Evolutionary conservation across 2,888 invertebrate genomes (phyloP).

Genomic region (Bugulina stolonifera): DNA sequence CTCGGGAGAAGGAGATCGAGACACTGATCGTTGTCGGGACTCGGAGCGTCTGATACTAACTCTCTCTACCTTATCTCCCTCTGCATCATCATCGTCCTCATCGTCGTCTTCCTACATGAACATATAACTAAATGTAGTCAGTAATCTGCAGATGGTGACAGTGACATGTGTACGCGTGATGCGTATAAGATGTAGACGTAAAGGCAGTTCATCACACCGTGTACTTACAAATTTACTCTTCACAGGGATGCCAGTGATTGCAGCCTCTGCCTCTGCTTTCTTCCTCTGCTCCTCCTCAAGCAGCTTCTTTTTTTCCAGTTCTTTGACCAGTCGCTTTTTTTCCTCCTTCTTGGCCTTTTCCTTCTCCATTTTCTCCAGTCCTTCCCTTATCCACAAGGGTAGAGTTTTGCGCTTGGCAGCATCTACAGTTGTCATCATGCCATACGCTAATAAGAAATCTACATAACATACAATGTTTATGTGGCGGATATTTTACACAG

Average conservation of each 20-base stretch:
- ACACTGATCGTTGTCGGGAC: not conserved
- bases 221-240: constrained; percentile 61
- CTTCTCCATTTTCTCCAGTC: constrained; percentile 93
- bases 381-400: constrained; percentile 97
- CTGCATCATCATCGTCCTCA: not conserved
- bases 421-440: no score
- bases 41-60: not conserved
- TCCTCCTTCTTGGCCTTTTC: constrained; percentile 57
- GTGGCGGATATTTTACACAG: no score
- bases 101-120: constrained; percentile 13
- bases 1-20: constrained; percentile 37
- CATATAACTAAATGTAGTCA: no score
- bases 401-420: constrained; percentile 66
- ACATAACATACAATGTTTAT: no score
- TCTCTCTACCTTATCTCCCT: not conserved
- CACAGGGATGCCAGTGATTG: constrained; percentile 50
- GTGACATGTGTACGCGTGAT: no score
- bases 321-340: constrained; percentile 61
- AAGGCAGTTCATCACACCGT: no score
- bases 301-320: constrained; percentile 59
- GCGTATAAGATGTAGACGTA: no score
- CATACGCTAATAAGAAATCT: no score
- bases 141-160: no score
- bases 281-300: constrained; percentile 32
- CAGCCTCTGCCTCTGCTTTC: constrained; percentile 55